Percentiles rank a stretch among this genome's conserved stretches.
Conservation (phyloP, 2,888 invertebrate species). For the Chironomus riparius region DNA sequence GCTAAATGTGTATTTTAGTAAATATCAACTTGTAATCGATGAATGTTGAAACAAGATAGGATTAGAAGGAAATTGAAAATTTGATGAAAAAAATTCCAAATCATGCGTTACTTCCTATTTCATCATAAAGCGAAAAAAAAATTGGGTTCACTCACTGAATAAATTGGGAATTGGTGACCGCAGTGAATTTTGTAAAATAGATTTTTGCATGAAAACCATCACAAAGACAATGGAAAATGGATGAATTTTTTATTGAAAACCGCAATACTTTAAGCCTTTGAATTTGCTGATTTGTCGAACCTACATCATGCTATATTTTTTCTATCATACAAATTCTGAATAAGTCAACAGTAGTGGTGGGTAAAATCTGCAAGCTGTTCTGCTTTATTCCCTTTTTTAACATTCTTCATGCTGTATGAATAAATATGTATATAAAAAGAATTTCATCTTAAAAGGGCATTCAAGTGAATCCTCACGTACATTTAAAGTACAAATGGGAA, state of each 20-base stretch:
- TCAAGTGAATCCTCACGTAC: conserved; percentile 10
- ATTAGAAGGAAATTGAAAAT: no score
- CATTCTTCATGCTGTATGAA: no score
- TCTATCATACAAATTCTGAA: not conserved
- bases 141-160: no score
- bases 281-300: conserved; percentile 6
- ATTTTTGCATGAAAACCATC: not conserved
- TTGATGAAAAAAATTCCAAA: no score
- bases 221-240: not conserved
- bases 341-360: not conserved
- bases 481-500: not conserved
- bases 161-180: no score
- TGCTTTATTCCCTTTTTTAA: no score
- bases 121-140: no score
- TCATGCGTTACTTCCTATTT: no score
- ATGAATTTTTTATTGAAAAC: not conserved
- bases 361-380: no score
- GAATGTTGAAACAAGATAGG: no score
- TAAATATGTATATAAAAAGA: not conserved
- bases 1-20: not conserved
- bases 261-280: not conserved
- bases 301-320: not conserved
- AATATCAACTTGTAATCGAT: no score
- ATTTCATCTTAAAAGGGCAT: not conserved
- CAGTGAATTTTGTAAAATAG: not conserved